Evolutionary conservation across 2,113 vertebrate species (phyloP).

Genomic region (Formicarius rufipectus): DNA sequence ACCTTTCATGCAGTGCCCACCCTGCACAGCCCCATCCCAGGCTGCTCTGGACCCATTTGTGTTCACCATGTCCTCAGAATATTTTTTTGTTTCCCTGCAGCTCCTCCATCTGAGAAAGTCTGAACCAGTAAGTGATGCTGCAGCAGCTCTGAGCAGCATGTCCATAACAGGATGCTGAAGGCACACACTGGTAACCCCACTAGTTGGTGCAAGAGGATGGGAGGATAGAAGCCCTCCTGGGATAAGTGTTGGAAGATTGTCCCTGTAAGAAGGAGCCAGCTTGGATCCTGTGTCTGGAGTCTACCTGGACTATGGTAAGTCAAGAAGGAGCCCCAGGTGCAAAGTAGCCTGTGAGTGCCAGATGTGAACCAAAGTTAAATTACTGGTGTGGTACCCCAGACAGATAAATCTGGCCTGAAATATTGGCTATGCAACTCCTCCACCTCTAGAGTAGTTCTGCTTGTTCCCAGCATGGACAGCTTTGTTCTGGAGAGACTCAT

Average conservation of each 20-base stretch:
- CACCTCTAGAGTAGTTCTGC: not conserved
- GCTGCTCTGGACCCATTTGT: not conserved
- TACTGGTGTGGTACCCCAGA: not conserved
- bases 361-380: not conserved
- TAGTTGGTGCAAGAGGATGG: not conserved
- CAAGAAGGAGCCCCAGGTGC: not conserved
- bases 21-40: rapidly evolving
- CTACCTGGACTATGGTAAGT: not conserved
- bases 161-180: not conserved
- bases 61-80: rapidly evolving
- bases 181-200: not conserved
- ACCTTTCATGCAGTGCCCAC: not conserved
- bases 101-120: not conserved
- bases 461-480: not conserved
- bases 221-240: not conserved
- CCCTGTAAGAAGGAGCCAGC: not conserved
- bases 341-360: not conserved
- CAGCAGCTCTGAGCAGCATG: not conserved
- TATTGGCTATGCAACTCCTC: not conserved
- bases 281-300: not conserved
- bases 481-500: not conserved
- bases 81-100: not conserved
- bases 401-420: not conserved
- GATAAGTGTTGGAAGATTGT: not conserved
- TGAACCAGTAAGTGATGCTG: not conserved